phyloP scores from a whole-genome alignment of 2,113 vertebrate species.

The Amia ocellicauda region DNA sequence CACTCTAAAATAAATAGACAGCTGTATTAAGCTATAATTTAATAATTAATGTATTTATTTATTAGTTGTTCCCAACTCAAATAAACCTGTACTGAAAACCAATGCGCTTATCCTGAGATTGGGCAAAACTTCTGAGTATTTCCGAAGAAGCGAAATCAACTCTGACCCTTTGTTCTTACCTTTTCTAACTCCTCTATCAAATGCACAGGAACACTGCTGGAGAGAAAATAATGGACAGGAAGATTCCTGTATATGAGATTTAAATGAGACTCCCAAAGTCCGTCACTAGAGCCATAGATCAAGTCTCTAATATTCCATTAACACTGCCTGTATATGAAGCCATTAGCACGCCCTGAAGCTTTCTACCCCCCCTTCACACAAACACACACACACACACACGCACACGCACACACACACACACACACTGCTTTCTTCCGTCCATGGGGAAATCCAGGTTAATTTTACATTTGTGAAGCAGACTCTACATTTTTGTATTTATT shows the following conservation, averaged over 20 bases:
- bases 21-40: too few relatives aligned
- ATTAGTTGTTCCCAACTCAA: too few relatives aligned
- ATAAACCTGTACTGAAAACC: too few relatives aligned
- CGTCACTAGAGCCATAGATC: constrained; percentile 33
- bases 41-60: too few relatives aligned
- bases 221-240: too few relatives aligned
- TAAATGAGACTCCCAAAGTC: not conserved
- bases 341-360: constrained; percentile 51
- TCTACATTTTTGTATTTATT: constrained; percentile 84
- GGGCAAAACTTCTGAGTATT: too few relatives aligned
- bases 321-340: constrained; percentile 58
- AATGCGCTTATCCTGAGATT: too few relatives aligned
- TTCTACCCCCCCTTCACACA: constrained; percentile 28
- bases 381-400: constrained; percentile 23
- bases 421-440: constrained; percentile 54
- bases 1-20: too few relatives aligned
- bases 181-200: not conserved
- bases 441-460: constrained; percentile 73
- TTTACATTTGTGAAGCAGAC: constrained; percentile 69
- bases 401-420: too few relatives aligned
- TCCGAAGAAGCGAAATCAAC: too few relatives aligned
- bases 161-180: too few relatives aligned
- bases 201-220: too few relatives aligned
- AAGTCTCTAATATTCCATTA: constrained; percentile 62
- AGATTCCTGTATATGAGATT: not conserved